phyloP scores from a whole-genome alignment of 2,888 invertebrate species.

The Nematopogon swammerdamellus region DNA sequence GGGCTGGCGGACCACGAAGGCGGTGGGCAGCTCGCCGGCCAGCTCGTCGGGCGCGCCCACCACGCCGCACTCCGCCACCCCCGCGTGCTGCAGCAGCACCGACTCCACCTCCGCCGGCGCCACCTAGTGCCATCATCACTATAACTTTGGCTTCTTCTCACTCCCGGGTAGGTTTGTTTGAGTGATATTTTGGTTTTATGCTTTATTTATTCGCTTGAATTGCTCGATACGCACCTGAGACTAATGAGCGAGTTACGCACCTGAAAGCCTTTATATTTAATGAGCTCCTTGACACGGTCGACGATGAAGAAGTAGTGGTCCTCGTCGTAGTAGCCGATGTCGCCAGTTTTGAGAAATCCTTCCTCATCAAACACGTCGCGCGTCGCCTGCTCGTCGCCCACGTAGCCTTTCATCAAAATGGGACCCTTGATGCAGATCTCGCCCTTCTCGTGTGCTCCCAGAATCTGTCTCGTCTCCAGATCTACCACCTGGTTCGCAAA shows the following conservation, averaged over 20 bases:
- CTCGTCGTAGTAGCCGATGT: slow-evolving; percentile 34
- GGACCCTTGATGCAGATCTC: slow-evolving; percentile 32
- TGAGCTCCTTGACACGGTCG: slow-evolving; percentile 34
- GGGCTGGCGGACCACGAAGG: slow-evolving; percentile 59
- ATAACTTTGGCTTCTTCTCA: no score
- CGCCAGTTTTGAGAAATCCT: slow-evolving; percentile 33
- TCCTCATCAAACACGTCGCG: slow-evolving; percentile 25
- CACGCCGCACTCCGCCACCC: slow-evolving; percentile 74
- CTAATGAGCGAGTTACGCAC: slow-evolving; percentile 21
- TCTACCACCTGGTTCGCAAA: slow-evolving; percentile 57
- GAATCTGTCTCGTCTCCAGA: slow-evolving; percentile 52
- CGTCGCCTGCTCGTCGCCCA: slow-evolving; percentile 22
- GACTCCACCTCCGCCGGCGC: slow-evolving; percentile 83
- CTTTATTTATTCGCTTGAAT: no score
- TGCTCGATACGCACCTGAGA: slow-evolving; percentile 25
- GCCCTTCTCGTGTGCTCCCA: slow-evolving; percentile 44
- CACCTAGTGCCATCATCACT: no score
- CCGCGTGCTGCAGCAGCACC: slow-evolving; percentile 64
- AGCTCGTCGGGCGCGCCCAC: slow-evolving; percentile 69
- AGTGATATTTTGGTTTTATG: neutral
- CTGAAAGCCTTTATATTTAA: slow-evolving; percentile 35
- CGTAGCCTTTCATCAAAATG: slow-evolving; percentile 29
- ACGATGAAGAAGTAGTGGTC: slow-evolving; percentile 35
- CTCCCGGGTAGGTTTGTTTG: neutral
- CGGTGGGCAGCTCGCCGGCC: slow-evolving; percentile 74